phyloP scores from a whole-genome alignment of 2,888 invertebrate genomes.

The Achlya flavicornis region DNA sequence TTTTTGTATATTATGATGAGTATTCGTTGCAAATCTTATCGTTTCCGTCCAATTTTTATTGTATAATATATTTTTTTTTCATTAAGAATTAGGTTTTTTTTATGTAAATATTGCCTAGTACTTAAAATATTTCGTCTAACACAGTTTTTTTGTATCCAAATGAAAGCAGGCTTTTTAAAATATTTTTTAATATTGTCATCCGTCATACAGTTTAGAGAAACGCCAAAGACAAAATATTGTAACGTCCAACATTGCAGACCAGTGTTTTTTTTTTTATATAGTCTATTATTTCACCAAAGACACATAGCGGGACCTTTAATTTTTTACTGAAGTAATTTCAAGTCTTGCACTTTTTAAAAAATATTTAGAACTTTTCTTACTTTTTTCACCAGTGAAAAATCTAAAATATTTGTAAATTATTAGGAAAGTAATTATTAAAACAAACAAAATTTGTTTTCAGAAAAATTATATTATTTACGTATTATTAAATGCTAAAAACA shows the following conservation, averaged over 20 bases:
- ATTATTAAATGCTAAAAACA: background rate
- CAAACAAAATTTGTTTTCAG: too few relatives aligned
- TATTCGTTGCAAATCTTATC: slow-evolving; percentile 73
- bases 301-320: slow-evolving; percentile 47
- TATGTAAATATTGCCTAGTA: slow-evolving; percentile 54
- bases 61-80: slow-evolving; percentile 55
- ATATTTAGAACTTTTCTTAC: too few relatives aligned
- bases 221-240: slow-evolving; percentile 76
- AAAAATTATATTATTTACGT: background rate
- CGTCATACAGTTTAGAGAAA: slow-evolving; percentile 81
- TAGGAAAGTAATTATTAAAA: too few relatives aligned
- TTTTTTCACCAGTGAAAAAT: too few relatives aligned
- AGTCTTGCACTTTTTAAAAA: background rate
- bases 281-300: slow-evolving; percentile 65
- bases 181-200: slow-evolving; percentile 51
- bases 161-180: slow-evolving; percentile 51
- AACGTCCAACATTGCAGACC: slow-evolving; percentile 43
- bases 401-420: too few relatives aligned
- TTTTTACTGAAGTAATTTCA: background rate
- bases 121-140: slow-evolving; percentile 37
- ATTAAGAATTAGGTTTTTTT: slow-evolving; percentile 49
- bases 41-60: slow-evolving; percentile 76
- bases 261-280: slow-evolving; percentile 22
- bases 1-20: slow-evolving; percentile 39
- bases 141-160: slow-evolving; percentile 24